Evolutionary conservation across 2,113 vertebrate species (phyloP).

Genomic region (Emydura subglobosa): DNA sequence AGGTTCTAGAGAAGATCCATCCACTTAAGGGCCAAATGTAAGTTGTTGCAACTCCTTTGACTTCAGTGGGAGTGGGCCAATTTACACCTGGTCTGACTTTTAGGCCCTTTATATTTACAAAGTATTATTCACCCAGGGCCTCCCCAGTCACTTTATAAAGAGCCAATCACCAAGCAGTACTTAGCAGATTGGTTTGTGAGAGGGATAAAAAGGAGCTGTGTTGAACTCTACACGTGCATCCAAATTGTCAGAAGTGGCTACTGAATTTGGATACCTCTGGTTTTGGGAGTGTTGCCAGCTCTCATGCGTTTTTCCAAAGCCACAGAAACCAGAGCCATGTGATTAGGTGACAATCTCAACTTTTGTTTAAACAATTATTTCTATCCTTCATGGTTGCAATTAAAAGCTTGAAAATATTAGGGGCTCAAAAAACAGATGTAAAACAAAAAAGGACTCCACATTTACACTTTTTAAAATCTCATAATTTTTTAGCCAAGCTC

Average conservation of each 20-base stretch:
- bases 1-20: neutral
- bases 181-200: neutral
- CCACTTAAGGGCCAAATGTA: neutral
- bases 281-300: no score
- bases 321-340: no score
- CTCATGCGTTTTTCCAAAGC: no score
- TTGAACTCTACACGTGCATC: no score
- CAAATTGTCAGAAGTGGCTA: neutral
- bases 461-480: no score
- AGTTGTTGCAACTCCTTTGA: neutral
- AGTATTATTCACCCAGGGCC: neutral
- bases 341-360: no score
- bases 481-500: no score
- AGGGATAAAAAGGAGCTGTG: neutral
- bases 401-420: no score
- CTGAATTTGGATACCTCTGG: neutral
- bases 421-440: no score
- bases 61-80: neutral
- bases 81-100: neutral
- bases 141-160: neutral
- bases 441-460: no score
- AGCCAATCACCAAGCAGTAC: neutral
- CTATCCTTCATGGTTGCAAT: no score
- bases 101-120: neutral
- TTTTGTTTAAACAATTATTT: no score